Percentiles rank a stretch among this genome's conserved stretches.
These are phyloP conservation scores for Drosophila mauritiana DNA, from an alignment of 1,140 invertebrate genomes.

Conservation along the genomic window DNA sequence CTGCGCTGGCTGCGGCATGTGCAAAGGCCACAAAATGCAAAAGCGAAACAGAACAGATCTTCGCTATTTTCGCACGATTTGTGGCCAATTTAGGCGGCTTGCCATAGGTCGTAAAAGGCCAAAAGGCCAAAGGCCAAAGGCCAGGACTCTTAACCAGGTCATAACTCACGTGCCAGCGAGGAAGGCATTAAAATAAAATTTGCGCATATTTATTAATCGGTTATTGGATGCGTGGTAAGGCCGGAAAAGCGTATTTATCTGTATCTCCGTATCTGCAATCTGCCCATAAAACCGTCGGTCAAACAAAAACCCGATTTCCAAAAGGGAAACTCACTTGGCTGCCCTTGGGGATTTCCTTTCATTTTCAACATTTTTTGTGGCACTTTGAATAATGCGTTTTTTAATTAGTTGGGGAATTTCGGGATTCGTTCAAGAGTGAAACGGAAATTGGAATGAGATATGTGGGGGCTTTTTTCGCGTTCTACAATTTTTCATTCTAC, in stretches of 20 bases:
- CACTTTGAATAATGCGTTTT: conserved; percentile 42
- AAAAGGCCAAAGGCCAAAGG: conserved; percentile 11
- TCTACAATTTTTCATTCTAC: not conserved
- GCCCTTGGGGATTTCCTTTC: conserved; percentile 17
- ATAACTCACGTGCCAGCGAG: conserved; percentile 43
- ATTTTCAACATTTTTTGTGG: conserved; percentile 25
- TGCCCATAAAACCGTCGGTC: conserved; percentile 14
- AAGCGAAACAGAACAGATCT: conserved; percentile 12
- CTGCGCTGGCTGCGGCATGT: conserved; percentile 39
- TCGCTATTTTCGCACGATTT: conserved; percentile 60
- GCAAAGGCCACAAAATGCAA: not conserved
- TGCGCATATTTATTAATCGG: conserved; percentile 70
- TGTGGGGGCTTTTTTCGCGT: not conserved
- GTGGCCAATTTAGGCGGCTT: conserved; percentile 59
- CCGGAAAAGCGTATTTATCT: conserved; percentile 22
- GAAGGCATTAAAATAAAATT: conserved; percentile 67
- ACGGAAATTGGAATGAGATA: conserved; percentile 12
- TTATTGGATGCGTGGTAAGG: conserved; percentile 47
- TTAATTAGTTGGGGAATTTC: conserved; percentile 40
- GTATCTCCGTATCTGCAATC: conserved; percentile 13
- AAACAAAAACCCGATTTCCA: conserved; percentile 30
- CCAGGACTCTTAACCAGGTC: conserved; percentile 39
- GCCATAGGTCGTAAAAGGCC: conserved; percentile 46
- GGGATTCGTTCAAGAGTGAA: conserved; percentile 13
- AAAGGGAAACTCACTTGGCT: conserved; percentile 41